Percentiles rank a stretch among this genome's conserved stretches.
Conservation (phyloP, 2,797 vertebrate species). For the Sebastes goodei region DNA sequence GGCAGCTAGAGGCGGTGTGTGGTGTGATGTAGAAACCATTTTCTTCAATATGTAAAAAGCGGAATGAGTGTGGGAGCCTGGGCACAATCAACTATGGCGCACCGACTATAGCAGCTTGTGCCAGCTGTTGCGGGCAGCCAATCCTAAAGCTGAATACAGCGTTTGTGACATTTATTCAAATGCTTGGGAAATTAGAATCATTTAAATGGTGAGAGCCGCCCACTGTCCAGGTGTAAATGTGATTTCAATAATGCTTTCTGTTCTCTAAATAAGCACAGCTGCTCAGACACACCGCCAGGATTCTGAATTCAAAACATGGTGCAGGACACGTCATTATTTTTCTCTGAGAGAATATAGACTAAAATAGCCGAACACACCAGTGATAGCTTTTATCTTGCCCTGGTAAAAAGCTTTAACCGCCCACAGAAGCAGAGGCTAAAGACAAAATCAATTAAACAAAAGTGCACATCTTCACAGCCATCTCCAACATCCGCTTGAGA, state of each 20-base stretch:
- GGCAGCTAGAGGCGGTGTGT: constrained; percentile 8
- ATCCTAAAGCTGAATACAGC: constrained; percentile 43
- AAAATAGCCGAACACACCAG: constrained; percentile 29
- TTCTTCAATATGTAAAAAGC: constrained; percentile 9
- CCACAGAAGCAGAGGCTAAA: constrained; percentile 52
- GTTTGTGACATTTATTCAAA: constrained; percentile 69
- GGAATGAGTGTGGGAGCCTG: constrained; percentile 17
- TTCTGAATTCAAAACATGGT: constrained; percentile 28
- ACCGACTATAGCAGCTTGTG: constrained; percentile 42
- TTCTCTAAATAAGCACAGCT: constrained; percentile 54
- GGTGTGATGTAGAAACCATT: constrained; percentile 38
- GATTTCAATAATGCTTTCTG: constrained; percentile 56
- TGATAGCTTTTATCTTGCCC: constrained; percentile 42
- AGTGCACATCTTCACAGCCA: constrained; percentile 53
- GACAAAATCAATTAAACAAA: constrained; percentile 68
- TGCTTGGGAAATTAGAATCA: constrained; percentile 61
- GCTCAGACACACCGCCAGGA: constrained; percentile 32
- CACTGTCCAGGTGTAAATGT: constrained; percentile 69
- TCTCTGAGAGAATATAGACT: constrained; percentile 26
- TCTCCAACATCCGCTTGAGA: constrained; percentile 58
- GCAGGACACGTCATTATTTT: constrained; percentile 24
- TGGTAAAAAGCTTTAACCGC: constrained; percentile 55
- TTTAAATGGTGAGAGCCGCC: constrained; percentile 50
- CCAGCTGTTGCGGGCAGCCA: constrained; percentile 65
- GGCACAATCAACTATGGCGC: constrained; percentile 51